phyloP scores from a whole-genome alignment of 2,797 vertebrate species.

The Protosalanx chinensis region DNA sequence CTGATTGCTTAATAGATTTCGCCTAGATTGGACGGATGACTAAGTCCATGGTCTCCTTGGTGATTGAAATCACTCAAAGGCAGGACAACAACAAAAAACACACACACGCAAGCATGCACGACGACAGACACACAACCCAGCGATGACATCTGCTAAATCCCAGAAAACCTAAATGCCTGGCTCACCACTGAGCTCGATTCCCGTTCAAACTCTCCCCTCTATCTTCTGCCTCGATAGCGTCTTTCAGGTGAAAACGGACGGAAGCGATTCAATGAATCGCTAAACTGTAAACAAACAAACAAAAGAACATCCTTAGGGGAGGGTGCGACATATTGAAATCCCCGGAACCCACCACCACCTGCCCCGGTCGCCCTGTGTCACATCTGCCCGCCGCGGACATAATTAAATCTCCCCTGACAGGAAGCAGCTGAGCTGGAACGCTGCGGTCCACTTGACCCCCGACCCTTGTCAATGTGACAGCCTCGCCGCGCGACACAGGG shows the following conservation, averaged over 20 bases:
- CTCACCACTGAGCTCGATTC: background rate
- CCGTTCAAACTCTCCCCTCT: too few species aligned
- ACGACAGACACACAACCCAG: background rate
- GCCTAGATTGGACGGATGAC: background rate
- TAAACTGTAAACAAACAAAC: background rate
- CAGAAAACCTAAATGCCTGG: background rate
- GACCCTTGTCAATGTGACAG: conserved; percentile 45
- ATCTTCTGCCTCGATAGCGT: background rate
- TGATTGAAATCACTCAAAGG: conserved; percentile 2
- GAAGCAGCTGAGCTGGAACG: conserved; percentile 47
- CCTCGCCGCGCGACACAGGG: conserved; percentile 7
- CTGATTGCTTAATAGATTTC: conserved; percentile 22
- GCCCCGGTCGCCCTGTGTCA: conserved; percentile 26
- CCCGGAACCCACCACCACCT: background rate
- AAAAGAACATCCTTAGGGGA: background rate
- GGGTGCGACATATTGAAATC: background rate
- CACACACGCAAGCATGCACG: conserved; percentile 6
- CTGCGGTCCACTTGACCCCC: conserved; percentile 48
- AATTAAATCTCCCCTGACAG: conserved; percentile 50
- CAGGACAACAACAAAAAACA: background rate
- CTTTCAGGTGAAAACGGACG: background rate
- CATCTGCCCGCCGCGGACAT: conserved; percentile 35
- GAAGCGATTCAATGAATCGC: background rate
- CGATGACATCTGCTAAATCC: background rate
- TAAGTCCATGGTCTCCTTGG: conserved; percentile 10